Base-by-base conservation (phyloP, 2,888 invertebrate genomes). In the Sylvicola cinctus region DNA sequence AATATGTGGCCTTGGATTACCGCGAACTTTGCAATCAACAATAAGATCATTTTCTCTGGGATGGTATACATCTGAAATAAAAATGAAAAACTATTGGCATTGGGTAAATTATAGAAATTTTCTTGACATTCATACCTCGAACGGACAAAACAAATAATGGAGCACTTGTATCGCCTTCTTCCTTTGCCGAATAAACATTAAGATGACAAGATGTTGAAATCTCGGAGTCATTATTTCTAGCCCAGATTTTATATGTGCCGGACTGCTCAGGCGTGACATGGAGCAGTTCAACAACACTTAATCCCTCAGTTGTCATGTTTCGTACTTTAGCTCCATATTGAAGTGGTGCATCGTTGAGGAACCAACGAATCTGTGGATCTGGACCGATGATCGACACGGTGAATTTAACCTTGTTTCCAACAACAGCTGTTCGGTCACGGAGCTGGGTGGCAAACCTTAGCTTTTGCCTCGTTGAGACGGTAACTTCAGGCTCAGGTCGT, bases 171-270 rank as follows among this genome's bases (percentile, higher is more conserved):
- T 52, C 52, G 34, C 53, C 55, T 43, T 54, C 55, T 31, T 47
- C 44, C 40, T 52, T 52, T 32, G 54, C 51, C 32, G 48, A 40
- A 39, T 57, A 57, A 34, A 54, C 52, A 45, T 56, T 54, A 39
- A 87, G 58, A 45, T 68, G 70, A 32, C 80, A 78, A 16, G 73
- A 69, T n/a, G 79, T 73, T 30, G 66, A 68, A 6, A 72, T 62
- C 41, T 70, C 66, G 30, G 83, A 83, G 46, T 74, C 66, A 37
- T 70, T 65, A 53, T 85, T 87, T 46, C 66, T 68, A 26, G 79
- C 84, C 4, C 76, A 62, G 49, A 85, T 87, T 16, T 73, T 71
- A 49, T 84, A 87, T 44, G 81, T 75, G n/a, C 79, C 87, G 3
- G 74, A 68, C 52, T 81, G 79, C 39, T 63, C 66, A 0, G 69